Percentiles rank a stretch among this genome's conserved stretches.
Conservation (phyloP, 1,140 invertebrate genomes). For the Macrobrachium nipponense region DNA sequence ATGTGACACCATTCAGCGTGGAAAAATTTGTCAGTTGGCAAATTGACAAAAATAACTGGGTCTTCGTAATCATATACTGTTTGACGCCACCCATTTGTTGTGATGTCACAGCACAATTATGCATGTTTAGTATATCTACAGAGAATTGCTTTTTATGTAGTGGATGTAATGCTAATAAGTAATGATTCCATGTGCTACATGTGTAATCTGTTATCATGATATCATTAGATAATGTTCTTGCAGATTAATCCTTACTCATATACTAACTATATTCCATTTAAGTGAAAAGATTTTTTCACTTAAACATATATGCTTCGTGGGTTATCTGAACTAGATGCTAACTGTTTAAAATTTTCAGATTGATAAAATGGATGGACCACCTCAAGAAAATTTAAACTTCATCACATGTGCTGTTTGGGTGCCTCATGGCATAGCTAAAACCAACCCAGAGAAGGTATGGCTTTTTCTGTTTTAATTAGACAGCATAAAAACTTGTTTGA, state of each 20-base stretch:
- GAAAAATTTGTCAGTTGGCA: too few relatives aligned
- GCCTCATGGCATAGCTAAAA: constrained; percentile 21
- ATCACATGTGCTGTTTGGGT: constrained; percentile 39
- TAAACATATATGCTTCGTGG: not conserved
- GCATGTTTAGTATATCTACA: too few relatives aligned
- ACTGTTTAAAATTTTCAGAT: not conserved
- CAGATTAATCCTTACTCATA: not conserved
- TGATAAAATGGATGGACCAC: not conserved
- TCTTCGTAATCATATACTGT: too few relatives aligned
- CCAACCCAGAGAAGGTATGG: constrained; percentile 32
- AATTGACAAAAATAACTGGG: too few relatives aligned
- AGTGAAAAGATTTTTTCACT: not conserved
- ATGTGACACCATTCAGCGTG: too few relatives aligned
- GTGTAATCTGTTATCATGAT: too few relatives aligned
- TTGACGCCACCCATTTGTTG: too few relatives aligned
- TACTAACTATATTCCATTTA: not conserved
- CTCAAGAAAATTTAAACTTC: constrained; percentile 20
- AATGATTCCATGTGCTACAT: too few relatives aligned
- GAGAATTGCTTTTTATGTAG: too few relatives aligned
- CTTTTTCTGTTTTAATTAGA: not conserved
- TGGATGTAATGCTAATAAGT: too few relatives aligned
- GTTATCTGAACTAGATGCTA: not conserved
- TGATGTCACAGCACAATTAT: too few relatives aligned
- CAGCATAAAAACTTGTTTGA: not conserved
- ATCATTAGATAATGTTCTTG: not conserved